These are phyloP conservation scores for Characodon lateralis DNA, from an alignment of 2,797 vertebrate species.

Conservation along the genomic window DNA sequence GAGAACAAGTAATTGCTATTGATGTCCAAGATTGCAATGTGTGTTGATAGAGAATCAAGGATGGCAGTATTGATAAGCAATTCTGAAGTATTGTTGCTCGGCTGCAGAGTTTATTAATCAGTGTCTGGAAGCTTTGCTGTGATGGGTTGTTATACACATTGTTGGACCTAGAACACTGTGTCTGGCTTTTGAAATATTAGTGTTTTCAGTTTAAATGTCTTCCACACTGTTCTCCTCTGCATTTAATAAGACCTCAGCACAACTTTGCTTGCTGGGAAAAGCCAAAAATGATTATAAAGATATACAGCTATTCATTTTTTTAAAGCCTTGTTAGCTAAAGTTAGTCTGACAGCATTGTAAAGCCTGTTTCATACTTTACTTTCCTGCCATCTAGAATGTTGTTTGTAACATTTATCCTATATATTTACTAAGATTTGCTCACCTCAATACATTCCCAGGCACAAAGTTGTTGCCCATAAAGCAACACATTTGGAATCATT, in stretches of 20 bases:
- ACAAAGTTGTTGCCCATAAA: conserved; percentile 14
- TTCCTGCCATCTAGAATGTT: neutral
- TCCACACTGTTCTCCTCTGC: neutral
- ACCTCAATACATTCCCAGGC: conserved; percentile 3
- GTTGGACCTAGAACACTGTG: conserved; percentile 29
- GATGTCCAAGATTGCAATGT: neutral
- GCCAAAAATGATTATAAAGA: neutral
- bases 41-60: neutral
- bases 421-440: conserved; percentile 11
- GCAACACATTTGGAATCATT: conserved; percentile 14
- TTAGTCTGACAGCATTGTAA: neutral
- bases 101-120: conserved; percentile 31
- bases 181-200: conserved; percentile 39
- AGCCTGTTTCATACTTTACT: conserved; percentile 13
- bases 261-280: neutral
- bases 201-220: conserved; percentile 44
- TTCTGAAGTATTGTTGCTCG: conserved; percentile 14
- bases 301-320: neutral
- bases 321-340: neutral
- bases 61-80: conserved; percentile 3
- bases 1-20: neutral
- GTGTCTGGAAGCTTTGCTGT: conserved; percentile 14
- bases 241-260: neutral
- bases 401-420: conserved; percentile 13
- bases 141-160: conserved; percentile 46